phyloP scores from a whole-genome alignment of 2,888 invertebrate genomes.

The Orthosia incerta region DNA sequence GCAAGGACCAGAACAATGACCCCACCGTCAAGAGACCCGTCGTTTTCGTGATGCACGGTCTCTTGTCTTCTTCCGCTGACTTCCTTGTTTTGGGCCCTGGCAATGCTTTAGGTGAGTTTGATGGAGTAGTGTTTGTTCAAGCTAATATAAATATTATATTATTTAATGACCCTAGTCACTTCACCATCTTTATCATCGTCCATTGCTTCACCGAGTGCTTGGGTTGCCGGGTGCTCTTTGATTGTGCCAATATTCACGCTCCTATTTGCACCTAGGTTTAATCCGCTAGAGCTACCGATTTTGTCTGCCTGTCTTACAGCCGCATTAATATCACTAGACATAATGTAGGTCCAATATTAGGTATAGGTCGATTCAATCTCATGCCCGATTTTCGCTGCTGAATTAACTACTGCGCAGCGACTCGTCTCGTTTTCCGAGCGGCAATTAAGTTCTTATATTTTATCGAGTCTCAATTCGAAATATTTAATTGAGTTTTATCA shows the following conservation, averaged over 20 bases:
- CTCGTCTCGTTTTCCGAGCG: too few species aligned
- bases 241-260: too few species aligned
- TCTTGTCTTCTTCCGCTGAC: constrained; percentile 79
- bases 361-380: neutral
- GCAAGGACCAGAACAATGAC: constrained; percentile 68
- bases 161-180: neutral
- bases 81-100: constrained; percentile 76
- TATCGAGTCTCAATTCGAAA: neutral
- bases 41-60: constrained; percentile 77
- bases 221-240: neutral
- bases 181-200: neutral
- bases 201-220: neutral
- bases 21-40: constrained; percentile 66
- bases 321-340: neutral
- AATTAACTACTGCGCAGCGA: neutral
- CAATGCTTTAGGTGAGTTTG: constrained; percentile 72
- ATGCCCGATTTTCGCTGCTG: neutral
- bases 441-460: too few species aligned
- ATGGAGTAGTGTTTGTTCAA: neutral
- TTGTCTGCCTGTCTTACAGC: neutral
- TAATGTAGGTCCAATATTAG: neutral
- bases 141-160: too few species aligned
- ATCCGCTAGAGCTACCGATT: neutral
- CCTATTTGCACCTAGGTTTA: neutral
- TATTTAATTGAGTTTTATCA: neutral